A percentile compares a stretch with the other conserved stretches of the same genome.
These are phyloP conservation scores for Trachemys scripta DNA, from an alignment of 2,113 vertebrate species.

Conservation along the genomic window DNA sequence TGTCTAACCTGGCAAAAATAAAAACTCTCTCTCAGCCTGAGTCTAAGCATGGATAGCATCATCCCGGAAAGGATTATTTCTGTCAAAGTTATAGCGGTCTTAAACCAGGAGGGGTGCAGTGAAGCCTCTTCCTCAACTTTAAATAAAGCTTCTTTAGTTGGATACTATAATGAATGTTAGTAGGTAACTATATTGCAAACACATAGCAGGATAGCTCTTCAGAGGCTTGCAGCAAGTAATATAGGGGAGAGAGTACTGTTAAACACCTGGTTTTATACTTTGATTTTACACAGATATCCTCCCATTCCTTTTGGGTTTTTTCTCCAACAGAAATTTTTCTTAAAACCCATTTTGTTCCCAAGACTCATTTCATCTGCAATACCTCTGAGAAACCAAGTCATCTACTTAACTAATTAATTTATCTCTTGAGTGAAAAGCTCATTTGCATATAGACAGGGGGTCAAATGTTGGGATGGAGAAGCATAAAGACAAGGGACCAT, in stretches of 20 bases:
- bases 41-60: not conserved
- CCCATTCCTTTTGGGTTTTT: conserved; percentile 32
- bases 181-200: conserved; percentile 1
- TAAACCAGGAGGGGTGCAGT: not conserved
- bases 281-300: not conserved
- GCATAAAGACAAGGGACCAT: not conserved
- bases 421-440: conserved; percentile 16
- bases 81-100: not conserved
- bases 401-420: not conserved
- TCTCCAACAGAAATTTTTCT: not conserved
- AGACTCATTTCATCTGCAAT: not conserved
- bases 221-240: not conserved
- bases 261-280: not conserved
- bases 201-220: too few relatives aligned
- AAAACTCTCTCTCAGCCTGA: not conserved
- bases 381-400: conserved; percentile 15
- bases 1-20: conserved; percentile 7
- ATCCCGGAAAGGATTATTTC: not conserved
- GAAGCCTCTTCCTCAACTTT: not conserved
- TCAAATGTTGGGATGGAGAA: not conserved
- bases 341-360: not conserved
- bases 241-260: not conserved
- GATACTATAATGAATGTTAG: not conserved
- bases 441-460: not conserved
- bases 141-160: not conserved